phyloP scores from a whole-genome alignment of 2,113 vertebrate genomes.

The Pagrus major region DNA sequence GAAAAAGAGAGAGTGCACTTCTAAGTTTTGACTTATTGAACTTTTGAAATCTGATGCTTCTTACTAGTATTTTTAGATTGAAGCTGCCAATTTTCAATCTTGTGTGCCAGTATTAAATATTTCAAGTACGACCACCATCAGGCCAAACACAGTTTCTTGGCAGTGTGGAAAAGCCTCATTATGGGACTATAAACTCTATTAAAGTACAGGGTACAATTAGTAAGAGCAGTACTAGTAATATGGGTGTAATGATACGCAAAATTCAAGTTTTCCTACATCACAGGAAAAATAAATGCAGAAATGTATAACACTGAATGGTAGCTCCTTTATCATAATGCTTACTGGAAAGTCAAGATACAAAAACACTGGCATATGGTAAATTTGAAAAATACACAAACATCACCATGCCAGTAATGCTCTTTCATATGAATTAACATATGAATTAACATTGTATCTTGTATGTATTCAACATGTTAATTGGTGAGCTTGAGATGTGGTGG shows the following conservation, averaged over 20 bases:
- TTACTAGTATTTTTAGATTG: constrained; percentile 27
- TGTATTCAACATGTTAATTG: not conserved
- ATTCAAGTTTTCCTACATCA: not conserved
- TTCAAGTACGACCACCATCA: constrained; percentile 2
- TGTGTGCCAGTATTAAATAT: constrained; percentile 39
- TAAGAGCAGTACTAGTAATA: constrained; percentile 1
- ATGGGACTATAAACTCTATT: constrained; percentile 20
- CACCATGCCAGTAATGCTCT: not conserved
- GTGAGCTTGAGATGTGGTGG: not conserved
- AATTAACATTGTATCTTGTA: not conserved
- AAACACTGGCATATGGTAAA: not conserved
- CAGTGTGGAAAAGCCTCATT: constrained; percentile 28
- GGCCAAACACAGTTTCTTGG: constrained; percentile 31
- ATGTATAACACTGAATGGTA: not conserved
- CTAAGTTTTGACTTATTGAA: constrained; percentile 32
- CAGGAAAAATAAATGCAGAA: not conserved
- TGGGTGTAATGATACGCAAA: not conserved
- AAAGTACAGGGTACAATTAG: constrained; percentile 11
- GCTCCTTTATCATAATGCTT: not conserved
- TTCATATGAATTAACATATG: not conserved
- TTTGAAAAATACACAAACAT: not conserved
- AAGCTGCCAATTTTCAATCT: constrained; percentile 29
- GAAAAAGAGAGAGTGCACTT: constrained; percentile 1
- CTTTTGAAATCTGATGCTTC: constrained; percentile 27
- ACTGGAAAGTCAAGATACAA: not conserved